A percentile compares a stretch with the other conserved stretches of the same genome.
These are phyloP conservation scores for Erynnis tages DNA, from an alignment of 2,888 invertebrate species.

Conservation along the genomic window DNA sequence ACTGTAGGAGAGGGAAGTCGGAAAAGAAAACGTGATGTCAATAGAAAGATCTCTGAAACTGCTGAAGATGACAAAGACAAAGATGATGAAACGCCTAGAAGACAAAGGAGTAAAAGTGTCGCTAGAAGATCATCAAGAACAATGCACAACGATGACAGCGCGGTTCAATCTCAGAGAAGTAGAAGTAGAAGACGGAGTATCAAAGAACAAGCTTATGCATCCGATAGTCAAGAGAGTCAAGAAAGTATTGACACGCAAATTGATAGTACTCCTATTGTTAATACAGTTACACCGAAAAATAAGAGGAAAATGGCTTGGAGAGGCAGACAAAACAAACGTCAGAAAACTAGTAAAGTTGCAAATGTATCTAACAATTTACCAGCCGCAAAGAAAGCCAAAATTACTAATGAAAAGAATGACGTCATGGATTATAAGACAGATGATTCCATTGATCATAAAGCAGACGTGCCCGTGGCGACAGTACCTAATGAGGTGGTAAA, in stretches of 20 bases:
- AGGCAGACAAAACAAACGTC: conserved; percentile 65
- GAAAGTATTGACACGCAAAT: conserved; percentile 47
- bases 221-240: conserved; percentile 74
- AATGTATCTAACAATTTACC: conserved; percentile 47
- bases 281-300: conserved; percentile 50
- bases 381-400: conserved; percentile 58
- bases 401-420: conserved; percentile 43
- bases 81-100: conserved; percentile 55
- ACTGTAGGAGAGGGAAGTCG: conserved; percentile 51
- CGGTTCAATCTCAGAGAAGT: conserved; percentile 42
- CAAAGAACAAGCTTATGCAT: conserved; percentile 55
- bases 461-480: conserved; percentile 32
- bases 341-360: conserved; percentile 46
- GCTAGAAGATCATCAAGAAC: conserved; percentile 59
- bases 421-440: conserved; percentile 54
- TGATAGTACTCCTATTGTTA: conserved; percentile 43
- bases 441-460: conserved; percentile 51
- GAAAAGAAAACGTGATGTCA: conserved; percentile 64
- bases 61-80: conserved; percentile 50
- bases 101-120: conserved; percentile 66
- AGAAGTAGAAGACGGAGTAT: conserved; percentile 52
- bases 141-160: conserved; percentile 46
- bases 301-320: conserved; percentile 78
- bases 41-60: conserved; percentile 58
- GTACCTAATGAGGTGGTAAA: conserved; percentile 36